Conservation (phyloP, 2,888 invertebrate species). For the Eugnorisma glareosa region DNA sequence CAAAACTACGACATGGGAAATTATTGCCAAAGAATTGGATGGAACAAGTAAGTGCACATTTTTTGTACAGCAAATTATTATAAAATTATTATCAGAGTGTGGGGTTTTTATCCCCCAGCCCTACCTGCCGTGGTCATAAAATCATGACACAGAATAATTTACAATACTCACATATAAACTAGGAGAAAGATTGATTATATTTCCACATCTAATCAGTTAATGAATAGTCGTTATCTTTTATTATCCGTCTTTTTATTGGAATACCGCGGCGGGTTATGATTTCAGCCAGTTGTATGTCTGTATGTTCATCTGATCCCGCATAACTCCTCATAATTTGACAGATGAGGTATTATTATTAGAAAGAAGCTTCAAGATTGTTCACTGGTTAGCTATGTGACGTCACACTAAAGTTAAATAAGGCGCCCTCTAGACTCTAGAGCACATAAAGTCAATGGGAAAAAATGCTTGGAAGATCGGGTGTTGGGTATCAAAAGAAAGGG, state of each 20-base stretch:
- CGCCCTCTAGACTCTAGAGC: background rate
- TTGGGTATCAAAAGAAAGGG: background rate
- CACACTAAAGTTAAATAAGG: background rate
- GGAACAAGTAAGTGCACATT: constrained; percentile 62
- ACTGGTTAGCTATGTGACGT: background rate
- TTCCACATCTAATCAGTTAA: background rate
- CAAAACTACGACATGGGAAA: constrained; percentile 62
- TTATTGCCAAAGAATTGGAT: constrained; percentile 61
- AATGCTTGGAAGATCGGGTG: background rate
- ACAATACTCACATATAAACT: background rate
- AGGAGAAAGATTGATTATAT: background rate
- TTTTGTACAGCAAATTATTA: constrained; percentile 2
- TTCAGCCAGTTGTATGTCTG: background rate
- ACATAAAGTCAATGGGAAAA: too few species aligned
- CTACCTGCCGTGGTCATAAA: background rate
- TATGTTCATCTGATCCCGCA: background rate
- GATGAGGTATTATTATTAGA: too few species aligned
- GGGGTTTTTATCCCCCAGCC: background rate
- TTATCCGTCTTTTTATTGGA: background rate
- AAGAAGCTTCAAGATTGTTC: background rate
- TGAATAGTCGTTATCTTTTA: background rate
- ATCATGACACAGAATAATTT: background rate
- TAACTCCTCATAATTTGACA: background rate
- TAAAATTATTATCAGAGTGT: background rate
- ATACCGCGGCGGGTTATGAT: background rate